Conservation (phyloP, 2,797 vertebrate genomes). For the Enteromius afrohamiltoni region DNA sequence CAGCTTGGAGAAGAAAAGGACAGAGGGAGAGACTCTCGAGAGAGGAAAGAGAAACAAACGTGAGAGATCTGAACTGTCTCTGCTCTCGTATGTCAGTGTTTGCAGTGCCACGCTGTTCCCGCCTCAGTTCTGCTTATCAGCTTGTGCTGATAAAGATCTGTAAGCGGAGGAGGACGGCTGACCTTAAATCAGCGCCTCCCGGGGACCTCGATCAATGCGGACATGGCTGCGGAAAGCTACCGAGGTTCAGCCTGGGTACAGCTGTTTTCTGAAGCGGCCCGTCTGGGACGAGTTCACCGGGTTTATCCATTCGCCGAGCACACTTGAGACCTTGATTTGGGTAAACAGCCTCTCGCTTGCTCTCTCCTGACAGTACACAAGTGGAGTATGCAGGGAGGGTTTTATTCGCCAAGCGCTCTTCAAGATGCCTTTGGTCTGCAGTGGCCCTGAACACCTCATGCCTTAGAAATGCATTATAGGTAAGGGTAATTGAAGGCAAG, state of each 20-base stretch:
- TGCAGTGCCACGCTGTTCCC: constrained; percentile 5
- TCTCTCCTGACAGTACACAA: background rate
- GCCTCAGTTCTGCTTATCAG: constrained; percentile 21
- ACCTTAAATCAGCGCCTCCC: constrained; percentile 34
- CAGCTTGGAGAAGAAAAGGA: constrained; percentile 12
- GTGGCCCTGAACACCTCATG: background rate
- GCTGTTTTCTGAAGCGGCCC: constrained; percentile 31
- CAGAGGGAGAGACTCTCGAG: constrained; percentile 9
- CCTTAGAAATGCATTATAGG: constrained; percentile 19
- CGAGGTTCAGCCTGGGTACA: constrained; percentile 10
- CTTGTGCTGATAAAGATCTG: constrained; percentile 34
- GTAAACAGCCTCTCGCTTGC: constrained; percentile 28
- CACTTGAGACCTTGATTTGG: constrained; percentile 33
- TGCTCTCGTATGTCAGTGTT: constrained; percentile 5
- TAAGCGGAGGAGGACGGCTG: constrained; percentile 25
- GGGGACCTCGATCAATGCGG: constrained; percentile 35
- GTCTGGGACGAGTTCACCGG: constrained; percentile 10
- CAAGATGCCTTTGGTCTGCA: constrained; percentile 12
- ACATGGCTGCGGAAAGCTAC: constrained; percentile 24
- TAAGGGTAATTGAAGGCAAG: constrained; percentile 6
- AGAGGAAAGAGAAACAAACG: constrained; percentile 29
- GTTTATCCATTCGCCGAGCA: constrained; percentile 36
- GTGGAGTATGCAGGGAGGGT: constrained; percentile 4
- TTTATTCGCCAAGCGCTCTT: constrained; percentile 27
- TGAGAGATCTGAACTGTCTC: constrained; percentile 11